These are phyloP conservation scores for Subanguina moxae DNA, from an alignment of 1,140 invertebrate genomes.

Conservation along the genomic window DNA sequence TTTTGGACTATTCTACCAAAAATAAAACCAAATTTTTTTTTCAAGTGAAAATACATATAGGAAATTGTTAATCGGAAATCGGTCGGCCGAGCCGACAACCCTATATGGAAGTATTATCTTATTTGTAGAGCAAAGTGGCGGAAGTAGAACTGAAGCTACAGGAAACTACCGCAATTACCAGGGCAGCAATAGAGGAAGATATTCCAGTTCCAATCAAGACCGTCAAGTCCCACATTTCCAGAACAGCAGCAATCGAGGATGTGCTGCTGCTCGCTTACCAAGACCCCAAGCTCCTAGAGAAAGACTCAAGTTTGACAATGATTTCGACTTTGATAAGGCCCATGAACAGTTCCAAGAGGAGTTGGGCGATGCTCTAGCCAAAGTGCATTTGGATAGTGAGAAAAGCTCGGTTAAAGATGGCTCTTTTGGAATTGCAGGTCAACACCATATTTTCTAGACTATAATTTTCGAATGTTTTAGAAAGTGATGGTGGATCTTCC, in stretches of 20 bases:
- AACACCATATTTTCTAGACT: no score
- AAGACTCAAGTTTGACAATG: slow-evolving; percentile 83
- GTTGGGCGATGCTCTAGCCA: slow-evolving; percentile 20
- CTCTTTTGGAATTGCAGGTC: not conserved
- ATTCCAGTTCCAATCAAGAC: no score
- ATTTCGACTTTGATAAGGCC: slow-evolving; percentile 95
- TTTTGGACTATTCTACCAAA: no score
- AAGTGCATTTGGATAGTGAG: slow-evolving; percentile 7
- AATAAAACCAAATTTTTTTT: no score
- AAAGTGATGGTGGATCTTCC: not conserved
- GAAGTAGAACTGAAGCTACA: not conserved
- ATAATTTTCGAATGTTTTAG: slow-evolving; percentile 1
- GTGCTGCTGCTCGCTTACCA: slow-evolving; percentile 15
- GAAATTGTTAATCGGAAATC: no score
- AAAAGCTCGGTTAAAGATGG: slow-evolving; percentile 1
- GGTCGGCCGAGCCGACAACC: no score
- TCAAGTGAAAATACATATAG: no score
- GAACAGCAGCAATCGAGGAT: slow-evolving; percentile 50
- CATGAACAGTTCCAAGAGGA: slow-evolving; percentile 81
- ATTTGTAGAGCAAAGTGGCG: no score
- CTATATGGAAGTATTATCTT: no score
- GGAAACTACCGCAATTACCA: not conserved
- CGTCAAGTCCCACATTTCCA: not conserved
- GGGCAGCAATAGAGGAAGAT: slow-evolving; percentile 27
- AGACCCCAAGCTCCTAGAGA: slow-evolving; percentile 34